Conservation (phyloP, 2,113 vertebrate species). For the Phocoena phocoena region DNA sequence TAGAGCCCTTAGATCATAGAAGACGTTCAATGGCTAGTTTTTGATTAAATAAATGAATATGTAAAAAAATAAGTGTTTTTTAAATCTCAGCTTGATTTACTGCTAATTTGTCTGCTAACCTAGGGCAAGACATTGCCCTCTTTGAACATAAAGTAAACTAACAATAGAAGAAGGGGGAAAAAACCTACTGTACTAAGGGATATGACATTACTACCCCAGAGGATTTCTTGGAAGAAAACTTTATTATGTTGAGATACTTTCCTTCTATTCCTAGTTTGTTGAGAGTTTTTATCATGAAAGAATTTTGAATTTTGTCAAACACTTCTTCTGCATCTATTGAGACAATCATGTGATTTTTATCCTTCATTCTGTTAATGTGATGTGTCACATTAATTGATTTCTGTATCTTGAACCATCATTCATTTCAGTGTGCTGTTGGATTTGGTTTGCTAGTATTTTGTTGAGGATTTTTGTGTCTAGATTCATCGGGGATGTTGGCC, state of each 20-base stretch:
- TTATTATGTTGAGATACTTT: background rate
- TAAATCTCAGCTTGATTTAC: background rate
- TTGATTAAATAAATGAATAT: background rate
- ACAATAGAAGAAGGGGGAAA: background rate
- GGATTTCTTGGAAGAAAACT: background rate
- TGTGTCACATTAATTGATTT: background rate
- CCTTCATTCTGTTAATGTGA: background rate
- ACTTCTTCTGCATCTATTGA: background rate
- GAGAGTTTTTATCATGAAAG: background rate
- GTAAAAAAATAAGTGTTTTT: background rate
- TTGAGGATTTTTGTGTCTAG: background rate
- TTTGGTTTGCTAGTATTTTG: background rate
- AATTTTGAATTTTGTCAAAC: background rate
- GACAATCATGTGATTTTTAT: background rate
- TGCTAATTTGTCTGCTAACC: background rate
- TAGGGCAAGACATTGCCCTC: background rate
- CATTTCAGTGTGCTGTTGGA: background rate
- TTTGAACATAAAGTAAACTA: constrained; percentile 15
- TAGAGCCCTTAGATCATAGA: background rate
- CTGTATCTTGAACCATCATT: background rate
- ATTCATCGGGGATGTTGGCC: background rate
- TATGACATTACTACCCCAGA: background rate
- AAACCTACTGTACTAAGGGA: background rate
- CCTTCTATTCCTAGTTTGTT: background rate
- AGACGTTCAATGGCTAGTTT: background rate